Conservation (phyloP, 1,140 invertebrate genomes). For the Hyles vespertilio region DNA sequence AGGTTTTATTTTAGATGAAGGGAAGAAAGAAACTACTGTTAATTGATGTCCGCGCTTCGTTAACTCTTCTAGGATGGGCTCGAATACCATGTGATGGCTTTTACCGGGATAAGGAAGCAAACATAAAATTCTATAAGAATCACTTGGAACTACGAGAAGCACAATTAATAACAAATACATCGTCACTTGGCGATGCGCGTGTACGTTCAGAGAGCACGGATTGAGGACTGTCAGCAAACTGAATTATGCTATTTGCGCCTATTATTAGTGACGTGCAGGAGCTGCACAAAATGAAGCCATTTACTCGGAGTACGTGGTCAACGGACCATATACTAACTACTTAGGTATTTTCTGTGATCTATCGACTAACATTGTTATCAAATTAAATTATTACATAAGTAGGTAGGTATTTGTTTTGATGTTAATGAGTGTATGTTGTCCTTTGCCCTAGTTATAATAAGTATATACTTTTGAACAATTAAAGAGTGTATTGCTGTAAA, state of each 20-base stretch:
- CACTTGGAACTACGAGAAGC: constrained; percentile 9
- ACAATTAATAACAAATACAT: constrained; percentile 13
- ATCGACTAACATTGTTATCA: too few relatives aligned
- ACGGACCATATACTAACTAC: too few relatives aligned
- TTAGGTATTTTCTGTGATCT: too few relatives aligned
- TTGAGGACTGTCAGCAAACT: constrained; percentile 5
- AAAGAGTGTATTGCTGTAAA: too few relatives aligned
- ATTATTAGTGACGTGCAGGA: neutral
- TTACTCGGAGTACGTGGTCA: too few relatives aligned
- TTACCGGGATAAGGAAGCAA: constrained; percentile 80
- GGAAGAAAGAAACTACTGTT: constrained; percentile 81
- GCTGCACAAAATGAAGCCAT: too few relatives aligned
- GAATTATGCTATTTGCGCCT: constrained; percentile 1
- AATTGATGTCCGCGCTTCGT: constrained; percentile 80
- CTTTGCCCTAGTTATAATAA: too few relatives aligned
- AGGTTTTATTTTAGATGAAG: constrained; percentile 26
- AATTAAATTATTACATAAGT: too few relatives aligned
- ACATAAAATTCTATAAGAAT: constrained; percentile 73
- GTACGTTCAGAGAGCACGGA: constrained; percentile 2
- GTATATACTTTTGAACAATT: too few relatives aligned
- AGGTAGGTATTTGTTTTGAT: too few relatives aligned
- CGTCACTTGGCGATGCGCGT: constrained; percentile 3
- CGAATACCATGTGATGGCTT: constrained; percentile 83
- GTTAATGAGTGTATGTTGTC: too few relatives aligned
- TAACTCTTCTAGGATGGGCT: constrained; percentile 79